Evolutionary conservation across 2,797 vertebrate genomes (phyloP), one percentile per base, ranked within the genome.

Genomic region (Remorina albescens): DNA sequence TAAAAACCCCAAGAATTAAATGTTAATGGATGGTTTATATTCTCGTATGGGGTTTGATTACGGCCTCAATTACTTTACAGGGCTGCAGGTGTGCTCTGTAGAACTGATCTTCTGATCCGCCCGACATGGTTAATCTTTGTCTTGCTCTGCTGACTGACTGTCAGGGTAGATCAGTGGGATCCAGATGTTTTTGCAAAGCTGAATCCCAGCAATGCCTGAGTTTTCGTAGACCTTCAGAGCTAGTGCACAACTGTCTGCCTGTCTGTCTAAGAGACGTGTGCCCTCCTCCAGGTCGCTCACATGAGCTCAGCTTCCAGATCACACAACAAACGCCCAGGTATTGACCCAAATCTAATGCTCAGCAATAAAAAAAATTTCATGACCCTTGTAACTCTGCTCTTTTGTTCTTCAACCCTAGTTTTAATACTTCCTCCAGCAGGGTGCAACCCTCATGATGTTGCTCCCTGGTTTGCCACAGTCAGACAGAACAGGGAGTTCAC

Each of bases 301-400:
- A 87, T 92, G 88, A 91, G 87, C 84, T 88, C 82, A 87, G 73
- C 78, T 89, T 90, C 85, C 85, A 90, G 88, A 86, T 89, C 53
- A 53, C 36, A 50, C 86, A 85, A 68, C 69, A 51, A 70, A 56
- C 71, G 56, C 74, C 71, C 71, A 65, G 78, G 82, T 87, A 91
- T 83, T 91, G 89, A 89, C 82, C 85, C 78, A 81, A 86, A 90
- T 83, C 79, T 88, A 90, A 90, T 76, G 80, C 71, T 86, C 69
- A 69, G 74, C 36, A n/a, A 74, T 73, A 73, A 67, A 81, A 86
- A 81, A 78, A 84, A 81, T n/a, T n/a, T 74, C 32, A n/a, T 71
- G 67, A 64, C 75, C 80, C 70, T 76, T 8, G 8, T 64, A 39
- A 73, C 25, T 70, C 67, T 54, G 47, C 49, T 63, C 4, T 77